A percentile compares a stretch with the other conserved stretches of the same genome.
Evolutionary conservation across 2,888 invertebrate species (phyloP).

Genomic region (Epiblema foenella): DNA sequence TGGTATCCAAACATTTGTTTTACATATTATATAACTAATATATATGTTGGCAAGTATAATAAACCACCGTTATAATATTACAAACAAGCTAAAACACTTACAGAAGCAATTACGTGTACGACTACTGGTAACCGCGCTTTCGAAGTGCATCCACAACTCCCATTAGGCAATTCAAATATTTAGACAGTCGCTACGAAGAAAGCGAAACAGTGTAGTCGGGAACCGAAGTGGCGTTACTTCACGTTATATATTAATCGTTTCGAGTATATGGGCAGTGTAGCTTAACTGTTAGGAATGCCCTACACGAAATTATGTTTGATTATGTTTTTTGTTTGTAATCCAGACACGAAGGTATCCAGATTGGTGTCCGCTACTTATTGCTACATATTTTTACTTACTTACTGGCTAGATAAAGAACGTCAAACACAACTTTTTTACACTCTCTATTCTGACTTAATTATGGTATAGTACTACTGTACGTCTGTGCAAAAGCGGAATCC

Average conservation of each 20-base stretch:
- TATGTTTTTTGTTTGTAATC: too few species aligned
- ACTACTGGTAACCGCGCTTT: conserved; percentile 44
- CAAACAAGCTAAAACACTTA: conserved; percentile 27
- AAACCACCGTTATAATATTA: neutral
- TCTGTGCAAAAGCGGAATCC: neutral
- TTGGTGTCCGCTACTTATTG: too few species aligned
- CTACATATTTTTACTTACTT: too few species aligned
- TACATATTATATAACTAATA: neutral
- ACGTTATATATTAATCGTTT: conserved; percentile 56
- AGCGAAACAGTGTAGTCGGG: conserved; percentile 55
- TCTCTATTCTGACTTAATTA: neutral
- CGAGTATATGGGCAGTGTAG: conserved; percentile 47
- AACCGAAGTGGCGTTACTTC: conserved; percentile 50
- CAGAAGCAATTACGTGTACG: neutral
- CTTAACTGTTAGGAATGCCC: conserved; percentile 12
- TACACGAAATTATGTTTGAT: neutral
- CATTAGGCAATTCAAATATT: conserved; percentile 71
- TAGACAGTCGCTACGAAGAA: conserved; percentile 60
- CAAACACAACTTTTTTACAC: neutral
- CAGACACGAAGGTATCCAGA: too few species aligned
- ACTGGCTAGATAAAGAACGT: too few species aligned
- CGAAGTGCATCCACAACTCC: conserved; percentile 53
- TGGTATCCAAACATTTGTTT: too few species aligned
- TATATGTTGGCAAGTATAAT: neutral
- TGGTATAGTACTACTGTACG: neutral